Conservation (phyloP, 2,888 invertebrate species). For the Furcula furcula region DNA sequence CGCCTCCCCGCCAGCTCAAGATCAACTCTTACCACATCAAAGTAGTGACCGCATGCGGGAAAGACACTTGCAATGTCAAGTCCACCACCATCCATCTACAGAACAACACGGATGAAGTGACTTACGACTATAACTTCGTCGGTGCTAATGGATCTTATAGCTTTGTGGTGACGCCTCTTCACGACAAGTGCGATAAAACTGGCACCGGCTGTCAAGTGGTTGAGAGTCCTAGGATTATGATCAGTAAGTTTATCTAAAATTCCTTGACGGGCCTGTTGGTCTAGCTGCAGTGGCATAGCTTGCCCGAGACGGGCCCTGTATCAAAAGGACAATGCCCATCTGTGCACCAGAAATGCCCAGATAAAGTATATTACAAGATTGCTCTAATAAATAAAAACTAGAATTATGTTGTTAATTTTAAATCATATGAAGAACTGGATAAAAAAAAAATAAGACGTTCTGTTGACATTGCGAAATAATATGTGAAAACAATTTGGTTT, state of each 20-base stretch:
- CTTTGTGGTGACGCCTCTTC: slow-evolving; percentile 60
- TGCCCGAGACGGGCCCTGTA: too few species aligned
- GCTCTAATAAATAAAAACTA: too few species aligned
- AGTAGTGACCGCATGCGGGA: slow-evolving; percentile 44
- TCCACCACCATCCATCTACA: slow-evolving; percentile 31
- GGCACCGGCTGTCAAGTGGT: slow-evolving; percentile 44
- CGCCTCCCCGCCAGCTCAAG: slow-evolving; percentile 54
- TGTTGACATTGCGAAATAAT: too few species aligned
- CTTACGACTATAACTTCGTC: slow-evolving; percentile 53
- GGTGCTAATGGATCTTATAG: slow-evolving; percentile 56
- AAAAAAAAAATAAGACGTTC: too few species aligned
- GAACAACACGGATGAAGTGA: slow-evolving; percentile 53
- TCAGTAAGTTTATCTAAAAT: slow-evolving; percentile 52
- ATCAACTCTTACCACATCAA: slow-evolving; percentile 53
- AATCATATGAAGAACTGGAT: too few species aligned
- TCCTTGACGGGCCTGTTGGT: too few species aligned
- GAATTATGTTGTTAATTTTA: too few species aligned
- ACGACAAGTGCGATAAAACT: slow-evolving; percentile 36
- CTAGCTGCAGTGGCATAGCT: too few species aligned
- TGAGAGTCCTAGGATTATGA: slow-evolving; percentile 60
- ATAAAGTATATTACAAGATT: too few species aligned
- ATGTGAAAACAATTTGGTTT: too few species aligned
- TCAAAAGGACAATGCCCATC: too few species aligned
- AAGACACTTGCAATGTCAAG: slow-evolving; percentile 36
- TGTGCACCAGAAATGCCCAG: too few species aligned